Evolutionary conservation across 2,797 vertebrate species (phyloP), one percentile per base, ranked within the genome.

Genomic region (Austrolebias charrua): DNA sequence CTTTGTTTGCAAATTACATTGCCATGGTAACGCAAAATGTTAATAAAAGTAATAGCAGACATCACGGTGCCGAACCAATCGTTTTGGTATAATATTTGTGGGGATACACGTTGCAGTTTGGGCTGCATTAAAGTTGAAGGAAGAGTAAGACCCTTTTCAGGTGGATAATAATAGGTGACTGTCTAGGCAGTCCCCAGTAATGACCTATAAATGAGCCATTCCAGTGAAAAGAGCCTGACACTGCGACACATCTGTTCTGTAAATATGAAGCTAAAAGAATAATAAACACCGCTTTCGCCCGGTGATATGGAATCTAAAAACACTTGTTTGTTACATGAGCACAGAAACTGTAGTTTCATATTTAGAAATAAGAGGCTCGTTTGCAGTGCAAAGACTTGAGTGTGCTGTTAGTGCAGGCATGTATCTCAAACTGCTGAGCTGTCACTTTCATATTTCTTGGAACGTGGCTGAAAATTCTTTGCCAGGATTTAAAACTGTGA

Each of bases 391-490:
- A 18, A 46, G 40, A 57, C 48, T 52, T 62, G n/a, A 42, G 13
- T 15, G 18, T 45, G 50, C 28, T 29, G 31, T 50, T 43, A 47
- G 28, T 29, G 46, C 47, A 35, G 50, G 35, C 47, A 43, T 11
- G 44, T 19, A 52, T 44, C 57, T 53, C n/a, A 33, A 68, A 49
- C 15, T 55, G 43, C 43, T 47, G 46, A 56, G 38, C 20, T 33
- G 9, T 43, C 54, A 57, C 45, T 66, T 56, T 48, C 48, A 69
- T 47, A 61, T 38, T 56, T 73, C 11, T 67, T 63, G 29, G 19
- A n/a, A 48, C 15, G 7, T 10, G 5, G 52, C 29, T 50, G 16
- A 50, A 56, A 55, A 54, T 53, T 49, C 7, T 24, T n/a, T 24
- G 28, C 42, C 54, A 38, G 53, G 28, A 64, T 65, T 58, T 53